These are phyloP conservation scores for Pedicia rivosa DNA, from an alignment of 2,888 invertebrate species.

Conservation along the genomic window DNA sequence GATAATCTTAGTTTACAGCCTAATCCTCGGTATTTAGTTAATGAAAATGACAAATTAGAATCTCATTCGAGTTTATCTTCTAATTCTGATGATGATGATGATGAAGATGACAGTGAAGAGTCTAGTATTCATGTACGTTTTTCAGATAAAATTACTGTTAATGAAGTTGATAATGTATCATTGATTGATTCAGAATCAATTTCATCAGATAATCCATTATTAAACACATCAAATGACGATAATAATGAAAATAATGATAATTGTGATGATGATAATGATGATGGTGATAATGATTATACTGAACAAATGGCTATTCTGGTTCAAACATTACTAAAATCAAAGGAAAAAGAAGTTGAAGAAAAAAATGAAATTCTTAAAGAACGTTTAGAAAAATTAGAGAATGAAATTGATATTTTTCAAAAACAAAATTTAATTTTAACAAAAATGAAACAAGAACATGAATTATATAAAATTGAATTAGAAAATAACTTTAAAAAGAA, in stretches of 20 bases:
- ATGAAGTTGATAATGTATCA: conserved; percentile 2
- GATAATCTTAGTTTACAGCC: conserved; percentile 3
- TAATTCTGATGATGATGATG: conserved; percentile 11
- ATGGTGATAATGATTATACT: conserved; percentile 6
- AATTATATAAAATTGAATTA: conserved; percentile 39
- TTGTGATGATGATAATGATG: background rate
- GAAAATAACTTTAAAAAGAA: conserved; percentile 18
- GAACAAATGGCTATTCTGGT: conserved; percentile 3
- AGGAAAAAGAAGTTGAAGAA: conserved; percentile 11
- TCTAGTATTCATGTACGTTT: conserved; percentile 10
- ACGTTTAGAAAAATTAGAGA: conserved; percentile 47
- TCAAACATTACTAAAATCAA: conserved; percentile 1
- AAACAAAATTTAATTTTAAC: conserved; percentile 34
- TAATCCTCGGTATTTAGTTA: no score
- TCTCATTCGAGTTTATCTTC: background rate
- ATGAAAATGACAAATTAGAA: conserved; percentile 4
- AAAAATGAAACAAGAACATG: conserved; percentile 42
- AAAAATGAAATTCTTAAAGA: conserved; percentile 40
- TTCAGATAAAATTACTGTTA: conserved; percentile 9
- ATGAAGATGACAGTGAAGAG: background rate
- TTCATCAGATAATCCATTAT: conserved; percentile 8
- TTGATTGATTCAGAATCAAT: conserved; percentile 6
- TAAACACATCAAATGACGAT: conserved; percentile 13
- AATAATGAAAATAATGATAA: conserved; percentile 15
- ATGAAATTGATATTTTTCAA: conserved; percentile 40